Evolutionary conservation across 2,888 invertebrate species (phyloP), one percentile per base, ranked within the genome.

Genomic region (Tryphoninae sp.): DNA sequence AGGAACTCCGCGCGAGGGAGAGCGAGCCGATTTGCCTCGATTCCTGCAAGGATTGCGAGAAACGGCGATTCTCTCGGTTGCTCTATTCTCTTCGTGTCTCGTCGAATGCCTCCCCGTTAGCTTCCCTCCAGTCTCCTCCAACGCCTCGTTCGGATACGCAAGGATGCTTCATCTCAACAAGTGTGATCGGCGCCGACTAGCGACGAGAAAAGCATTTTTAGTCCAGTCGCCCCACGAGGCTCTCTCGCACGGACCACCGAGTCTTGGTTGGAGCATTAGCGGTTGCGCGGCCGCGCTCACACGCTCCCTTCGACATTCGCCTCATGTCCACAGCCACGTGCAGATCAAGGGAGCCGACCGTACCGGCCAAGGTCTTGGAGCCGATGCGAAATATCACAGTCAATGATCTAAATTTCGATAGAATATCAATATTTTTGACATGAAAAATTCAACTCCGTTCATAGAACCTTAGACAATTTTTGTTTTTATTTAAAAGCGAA

Each of bases 131-230:
- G 40, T 45, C 40, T 8, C 26, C 42, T 45, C n/a, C n/a, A 83
- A 85, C 80, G 2, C 26, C 33, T 33, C 33, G 33, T 6, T 86
- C 16, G 49, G 23, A 61, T 33, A 16, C 33, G 23, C 61, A 42
- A 72, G 71, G 49, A 16, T 69, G 83, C 75, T 84, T 85, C 85
- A 81, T 85, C 86, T 88, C 89, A 89, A 89, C 89, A 89, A 89
- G 89, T 89, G 89, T 86, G 89, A 88, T 88, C 87, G 85, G 83
- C 64, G 49, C 53, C n/a, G 51, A 40, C 16, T 16, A 55, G 64
- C 45, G 19, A 23, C 65, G 65, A 49, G 65, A 45, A 45, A 16
- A 40, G 19, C 40, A 62, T 62, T 40, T 26, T 55, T 49, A 45
- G 16, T 45, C 13, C 16, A 11, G 9, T 4, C 4, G 16, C 19